Evolutionary conservation across 2,113 vertebrate species (phyloP).

Genomic region (Stegastes partitus): DNA sequence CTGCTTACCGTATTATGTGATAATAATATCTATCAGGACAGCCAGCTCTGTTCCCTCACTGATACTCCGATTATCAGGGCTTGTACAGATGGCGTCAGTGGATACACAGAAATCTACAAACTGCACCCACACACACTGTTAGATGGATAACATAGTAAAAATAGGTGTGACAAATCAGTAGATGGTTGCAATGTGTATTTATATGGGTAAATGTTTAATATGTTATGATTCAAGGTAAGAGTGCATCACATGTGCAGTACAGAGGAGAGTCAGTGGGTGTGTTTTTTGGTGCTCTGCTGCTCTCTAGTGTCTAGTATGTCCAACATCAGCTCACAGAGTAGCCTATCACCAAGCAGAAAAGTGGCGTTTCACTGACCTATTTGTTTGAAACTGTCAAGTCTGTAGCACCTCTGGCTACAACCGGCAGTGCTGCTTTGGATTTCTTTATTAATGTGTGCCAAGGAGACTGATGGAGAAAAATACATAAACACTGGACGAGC

Average conservation of each 20-base stretch:
- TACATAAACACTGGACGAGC: not conserved
- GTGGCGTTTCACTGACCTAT: constrained; percentile 32
- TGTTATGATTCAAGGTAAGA: not conserved
- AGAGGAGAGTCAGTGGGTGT: not conserved
- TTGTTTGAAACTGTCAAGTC: constrained; percentile 15
- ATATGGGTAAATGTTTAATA: not conserved
- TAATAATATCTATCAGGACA: not conserved
- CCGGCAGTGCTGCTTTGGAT: not conserved
- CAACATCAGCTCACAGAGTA: not conserved
- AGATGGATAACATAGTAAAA: not conserved
- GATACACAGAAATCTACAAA: constrained; percentile 14
- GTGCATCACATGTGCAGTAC: not conserved
- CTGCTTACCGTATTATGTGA: not conserved
- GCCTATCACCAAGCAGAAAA: not conserved
- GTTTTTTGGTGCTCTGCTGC: constrained; percentile 52
- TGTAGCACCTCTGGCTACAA: not conserved
- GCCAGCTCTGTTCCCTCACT: not conserved
- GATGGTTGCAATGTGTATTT: not conserved
- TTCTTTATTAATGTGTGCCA: not conserved
- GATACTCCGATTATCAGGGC: not conserved
- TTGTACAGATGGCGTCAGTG: not conserved
- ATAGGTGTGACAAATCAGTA: not conserved
- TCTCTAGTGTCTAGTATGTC: constrained; percentile 48
- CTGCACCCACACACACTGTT: not conserved
- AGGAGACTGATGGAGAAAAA: not conserved